Base-by-base conservation (phyloP, 2,113 vertebrate genomes). In the Maccullochella peelii region DNA sequence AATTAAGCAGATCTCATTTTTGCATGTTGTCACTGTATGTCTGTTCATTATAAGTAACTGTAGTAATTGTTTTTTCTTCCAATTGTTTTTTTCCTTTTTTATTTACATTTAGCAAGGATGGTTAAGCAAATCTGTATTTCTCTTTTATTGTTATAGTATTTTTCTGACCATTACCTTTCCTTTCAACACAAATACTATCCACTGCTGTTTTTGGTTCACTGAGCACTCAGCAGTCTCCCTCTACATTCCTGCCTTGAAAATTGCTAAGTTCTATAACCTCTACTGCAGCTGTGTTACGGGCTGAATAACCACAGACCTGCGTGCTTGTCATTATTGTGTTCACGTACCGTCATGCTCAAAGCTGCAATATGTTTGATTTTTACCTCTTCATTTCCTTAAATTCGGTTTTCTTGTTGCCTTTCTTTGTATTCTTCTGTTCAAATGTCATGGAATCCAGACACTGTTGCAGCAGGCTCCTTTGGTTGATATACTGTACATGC, bases 321-420 rank as follows among this genome's bases (percentile, higher is more conserved):
- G 38, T 61, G 16, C 58, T 55, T 40, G 30, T 69, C 62, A 36
- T 63, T 38, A 66, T 67, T 83, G 27, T 78, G 68, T 70, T 40
- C 54, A 65, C 36, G 12, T 36, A 42, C 20, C 58, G 50, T 54
- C 21, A 80, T 62, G 12, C 44, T 58, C 52, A 62, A 40, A 74
- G 25, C 73, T 73, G 33, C 66, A 49, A 7, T 61, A 20, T 52
- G 14, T 50, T 50, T 44, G 42, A 86, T 73, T 21, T 82, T 9
- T 74, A 84, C 82, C 86, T 79, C 83, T 85, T 85, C 18, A 74
- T 87, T 87, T 83, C 79, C 75, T 86, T 66, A 25, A 69, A 62
- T 15, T 1, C 33, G 30, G 1, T 55, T 69, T 75, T 66, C 25
- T 76, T 38, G 6, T 20, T 14, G 0, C 3, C 42, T 49, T 7